Evolutionary conservation across 2,797 vertebrate genomes (phyloP).

Genomic region (Phoebastria nigripes): DNA sequence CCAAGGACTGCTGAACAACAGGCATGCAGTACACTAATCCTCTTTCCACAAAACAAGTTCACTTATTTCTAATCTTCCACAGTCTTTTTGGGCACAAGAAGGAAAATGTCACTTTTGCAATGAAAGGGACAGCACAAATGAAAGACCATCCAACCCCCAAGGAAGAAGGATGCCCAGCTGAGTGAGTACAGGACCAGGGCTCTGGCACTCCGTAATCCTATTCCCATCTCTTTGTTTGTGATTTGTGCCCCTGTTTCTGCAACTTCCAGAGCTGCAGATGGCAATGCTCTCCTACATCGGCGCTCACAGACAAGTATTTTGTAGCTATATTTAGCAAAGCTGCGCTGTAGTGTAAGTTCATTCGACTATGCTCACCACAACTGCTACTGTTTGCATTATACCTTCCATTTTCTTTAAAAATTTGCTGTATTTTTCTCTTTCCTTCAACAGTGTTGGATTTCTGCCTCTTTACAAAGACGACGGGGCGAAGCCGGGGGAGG

Average conservation of each 20-base stretch:
- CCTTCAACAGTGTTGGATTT: background rate
- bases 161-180: background rate
- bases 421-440: background rate
- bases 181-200: background rate
- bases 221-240: background rate
- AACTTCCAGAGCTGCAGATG: background rate
- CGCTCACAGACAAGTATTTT: background rate
- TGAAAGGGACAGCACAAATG: background rate
- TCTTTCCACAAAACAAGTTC: background rate
- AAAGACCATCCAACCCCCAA: background rate
- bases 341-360: background rate
- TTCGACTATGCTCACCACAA: background rate
- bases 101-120: background rate
- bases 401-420: background rate
- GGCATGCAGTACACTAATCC: background rate
- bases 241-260: background rate
- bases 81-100: background rate
- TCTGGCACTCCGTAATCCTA: background rate
- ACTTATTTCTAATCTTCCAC: background rate
- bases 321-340: constrained; percentile 9
- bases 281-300: background rate
- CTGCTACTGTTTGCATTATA: background rate
- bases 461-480: background rate
- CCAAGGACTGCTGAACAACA: background rate
- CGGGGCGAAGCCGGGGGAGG: background rate